Evolutionary conservation across 1,140 invertebrate species (phyloP), one percentile per base, ranked within the genome.

Genomic region (Hirudo medicinalis): DNA sequence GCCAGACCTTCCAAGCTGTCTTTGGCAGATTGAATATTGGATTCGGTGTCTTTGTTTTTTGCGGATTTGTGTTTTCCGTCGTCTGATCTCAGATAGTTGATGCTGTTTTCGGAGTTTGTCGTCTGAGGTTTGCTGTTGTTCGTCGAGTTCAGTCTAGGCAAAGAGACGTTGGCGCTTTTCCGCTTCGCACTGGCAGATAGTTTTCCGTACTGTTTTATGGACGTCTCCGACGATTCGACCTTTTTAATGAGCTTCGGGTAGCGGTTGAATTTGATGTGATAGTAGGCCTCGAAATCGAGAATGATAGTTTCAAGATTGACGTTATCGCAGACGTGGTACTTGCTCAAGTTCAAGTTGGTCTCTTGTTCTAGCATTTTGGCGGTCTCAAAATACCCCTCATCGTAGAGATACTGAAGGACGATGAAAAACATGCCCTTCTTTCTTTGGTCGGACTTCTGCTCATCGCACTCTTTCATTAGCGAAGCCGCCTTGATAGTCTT

Each of bases 271-370:
- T 90, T 88, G 25, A 90, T 82, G 75, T 87, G 86, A 80, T 91
- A 92, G 83, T 90, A 95, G 69, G 88, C 88, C 74, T 89, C 89
- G 80, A 90, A 96, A 75, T 95, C 91, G 82, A 91, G 86, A 63
- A 95, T 81, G 72, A 97, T 89, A 22, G 88, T 89, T 70, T 90
- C 88, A 74, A 96, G 81, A 78, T 94, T 90, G 71, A 95, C 87
- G 76, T 95, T 95, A 76, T 96, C 92, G 82, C 92, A 95, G 0
- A 94, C 85, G 77, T 87, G 83, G 81, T 87, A 88, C 54, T 88
- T 85, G 43, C 86, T 85, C 0, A 85, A 80, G 29, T 92, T 82
- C 25, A 86, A 84, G 0, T 80, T 82, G 8, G 89, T 89, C 82
- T 94, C 91, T 22, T 81, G 81, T 20, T 81, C 80, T 54, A 91